These are phyloP conservation scores for Lophura swinhoii DNA, from an alignment of 2,797 vertebrate genomes.

Conservation along the genomic window DNA sequence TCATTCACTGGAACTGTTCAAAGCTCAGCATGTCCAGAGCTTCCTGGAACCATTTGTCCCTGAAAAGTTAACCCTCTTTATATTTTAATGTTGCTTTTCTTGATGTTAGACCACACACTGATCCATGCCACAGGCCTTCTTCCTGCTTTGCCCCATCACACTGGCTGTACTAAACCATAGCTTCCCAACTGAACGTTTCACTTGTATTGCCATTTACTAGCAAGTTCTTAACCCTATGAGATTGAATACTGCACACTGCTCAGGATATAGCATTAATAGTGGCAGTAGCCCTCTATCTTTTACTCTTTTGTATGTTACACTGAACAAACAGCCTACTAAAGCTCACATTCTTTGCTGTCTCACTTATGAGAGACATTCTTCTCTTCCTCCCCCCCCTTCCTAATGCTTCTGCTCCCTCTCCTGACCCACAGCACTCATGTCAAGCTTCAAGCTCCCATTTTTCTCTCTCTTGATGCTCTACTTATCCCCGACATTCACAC, in stretches of 20 bases:
- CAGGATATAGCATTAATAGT: background rate
- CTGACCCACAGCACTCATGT: background rate
- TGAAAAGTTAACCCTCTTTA: background rate
- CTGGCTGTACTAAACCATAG: background rate
- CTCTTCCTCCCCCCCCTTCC: background rate
- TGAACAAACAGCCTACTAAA: background rate
- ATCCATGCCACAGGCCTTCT: background rate
- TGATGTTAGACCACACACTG: background rate
- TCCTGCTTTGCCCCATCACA: background rate
- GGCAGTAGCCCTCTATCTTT: background rate
- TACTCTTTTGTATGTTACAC: background rate
- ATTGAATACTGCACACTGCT: background rate
- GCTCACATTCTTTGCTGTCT: background rate
- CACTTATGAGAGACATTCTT: background rate
- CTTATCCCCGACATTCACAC: background rate
- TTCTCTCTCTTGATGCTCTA: background rate
- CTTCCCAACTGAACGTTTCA: background rate
- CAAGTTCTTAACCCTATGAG: background rate
- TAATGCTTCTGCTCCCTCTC: background rate
- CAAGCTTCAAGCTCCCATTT: background rate
- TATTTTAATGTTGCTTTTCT: background rate
- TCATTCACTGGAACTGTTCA: constrained; percentile 6
- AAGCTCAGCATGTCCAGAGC: background rate
- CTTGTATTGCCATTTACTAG: background rate
- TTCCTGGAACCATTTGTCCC: background rate